Percentiles rank a stretch among this genome's conserved stretches.
phyloP scores from a whole-genome alignment of 2,888 invertebrate genomes.

The Eupithecia vulgata region DNA sequence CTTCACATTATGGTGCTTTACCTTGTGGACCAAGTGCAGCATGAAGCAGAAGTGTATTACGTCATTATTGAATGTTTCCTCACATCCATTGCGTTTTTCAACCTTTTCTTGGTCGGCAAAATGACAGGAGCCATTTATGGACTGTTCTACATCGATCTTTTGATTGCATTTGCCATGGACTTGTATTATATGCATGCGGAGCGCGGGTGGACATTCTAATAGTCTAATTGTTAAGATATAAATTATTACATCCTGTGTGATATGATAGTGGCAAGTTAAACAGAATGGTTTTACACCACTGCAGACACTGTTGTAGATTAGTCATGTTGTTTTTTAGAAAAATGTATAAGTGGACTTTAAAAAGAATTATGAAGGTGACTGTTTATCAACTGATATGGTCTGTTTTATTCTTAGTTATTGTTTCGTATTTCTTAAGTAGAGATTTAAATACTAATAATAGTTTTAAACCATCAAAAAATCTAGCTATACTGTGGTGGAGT shows the following conservation, averaged over 20 bases:
- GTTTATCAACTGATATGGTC: conserved; percentile 54
- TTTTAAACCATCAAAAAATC: conserved; percentile 49
- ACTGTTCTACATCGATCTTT: conserved; percentile 71
- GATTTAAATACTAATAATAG: conserved; percentile 37
- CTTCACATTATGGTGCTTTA: conserved; percentile 71
- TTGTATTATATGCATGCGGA: conserved; percentile 67
- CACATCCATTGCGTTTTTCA: conserved; percentile 56
- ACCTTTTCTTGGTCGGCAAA: conserved; percentile 57
- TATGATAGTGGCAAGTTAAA: conserved; percentile 26
- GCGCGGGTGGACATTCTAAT: conserved; percentile 65
- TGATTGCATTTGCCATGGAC: conserved; percentile 71
- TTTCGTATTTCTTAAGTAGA: conserved; percentile 50
- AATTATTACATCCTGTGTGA: conserved; percentile 38
- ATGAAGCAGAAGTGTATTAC: conserved; percentile 73
- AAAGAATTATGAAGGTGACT: conserved; percentile 53
- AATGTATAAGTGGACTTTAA: conserved; percentile 49
- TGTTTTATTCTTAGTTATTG: conserved; percentile 46
- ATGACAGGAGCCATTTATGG: conserved; percentile 69
- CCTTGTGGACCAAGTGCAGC: conserved; percentile 74
- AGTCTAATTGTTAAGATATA: conserved; percentile 46
- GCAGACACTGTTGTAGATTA: conserved; percentile 39
- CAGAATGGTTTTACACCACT: conserved; percentile 34
- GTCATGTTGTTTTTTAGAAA: conserved; percentile 47
- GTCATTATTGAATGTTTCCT: conserved; percentile 59
- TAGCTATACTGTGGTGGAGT: conserved; percentile 77